phyloP scores from a whole-genome alignment of 2,797 vertebrate genomes.

The Picus viridis region DNA sequence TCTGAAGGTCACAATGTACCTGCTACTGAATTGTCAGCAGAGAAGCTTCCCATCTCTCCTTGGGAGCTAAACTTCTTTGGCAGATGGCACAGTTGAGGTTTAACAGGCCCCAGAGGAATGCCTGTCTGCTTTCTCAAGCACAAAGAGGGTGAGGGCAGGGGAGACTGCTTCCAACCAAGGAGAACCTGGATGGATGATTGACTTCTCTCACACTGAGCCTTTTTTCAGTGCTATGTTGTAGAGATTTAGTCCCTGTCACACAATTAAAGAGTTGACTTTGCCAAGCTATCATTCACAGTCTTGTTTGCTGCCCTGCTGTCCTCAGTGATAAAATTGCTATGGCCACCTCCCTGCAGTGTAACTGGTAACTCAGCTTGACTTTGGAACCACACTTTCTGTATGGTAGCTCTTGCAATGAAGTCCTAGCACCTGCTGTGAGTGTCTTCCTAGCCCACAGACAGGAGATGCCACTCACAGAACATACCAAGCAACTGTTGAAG shows the following conservation, averaged over 20 bases:
- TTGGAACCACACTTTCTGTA: neutral
- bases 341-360: neutral
- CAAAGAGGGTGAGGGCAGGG: neutral
- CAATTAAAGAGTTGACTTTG: neutral
- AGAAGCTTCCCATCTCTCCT: neutral
- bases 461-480: neutral
- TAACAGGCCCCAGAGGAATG: neutral
- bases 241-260: neutral
- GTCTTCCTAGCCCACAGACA: neutral
- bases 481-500: neutral
- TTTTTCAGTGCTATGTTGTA: neutral
- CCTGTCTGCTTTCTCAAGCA: neutral
- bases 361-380: neutral
- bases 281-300: neutral
- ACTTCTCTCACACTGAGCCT: accelerated
- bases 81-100: neutral
- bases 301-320: neutral
- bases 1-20: neutral
- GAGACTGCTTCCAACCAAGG: neutral
- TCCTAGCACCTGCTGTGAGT: neutral
- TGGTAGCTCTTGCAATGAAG: neutral
- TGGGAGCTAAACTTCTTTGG: neutral
- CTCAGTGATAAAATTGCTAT: neutral
- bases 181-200: neutral
- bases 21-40: neutral